These are phyloP conservation scores for Papilio demoleus DNA, from an alignment of 2,888 invertebrate genomes.

Conservation along the genomic window DNA sequence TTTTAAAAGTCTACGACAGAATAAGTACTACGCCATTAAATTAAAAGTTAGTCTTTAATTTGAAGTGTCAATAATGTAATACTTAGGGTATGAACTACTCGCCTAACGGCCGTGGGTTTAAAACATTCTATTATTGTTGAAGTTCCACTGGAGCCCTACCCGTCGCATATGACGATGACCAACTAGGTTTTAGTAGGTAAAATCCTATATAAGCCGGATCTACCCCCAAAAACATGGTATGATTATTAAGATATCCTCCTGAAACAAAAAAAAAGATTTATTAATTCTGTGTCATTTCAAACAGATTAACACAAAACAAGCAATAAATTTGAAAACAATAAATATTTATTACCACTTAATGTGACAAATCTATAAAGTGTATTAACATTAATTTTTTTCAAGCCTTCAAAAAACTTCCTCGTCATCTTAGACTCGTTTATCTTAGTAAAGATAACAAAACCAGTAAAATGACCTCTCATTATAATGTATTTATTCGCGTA, in stretches of 20 bases:
- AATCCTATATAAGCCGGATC: too few relatives aligned
- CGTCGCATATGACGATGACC: too few relatives aligned
- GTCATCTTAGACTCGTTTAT: neutral
- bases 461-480: neutral
- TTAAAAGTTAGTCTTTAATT: too few relatives aligned
- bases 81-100: too few relatives aligned
- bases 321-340: constrained; percentile 4
- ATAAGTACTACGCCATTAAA: neutral
- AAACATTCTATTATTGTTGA: too few relatives aligned
- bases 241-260: too few relatives aligned
- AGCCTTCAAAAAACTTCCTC: neutral
- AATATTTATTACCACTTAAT: constrained; percentile 4
- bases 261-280: too few relatives aligned
- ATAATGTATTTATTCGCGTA: neutral
- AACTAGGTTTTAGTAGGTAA: too few relatives aligned
- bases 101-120: too few relatives aligned
- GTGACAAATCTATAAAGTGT: constrained; percentile 4
- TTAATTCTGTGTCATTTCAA: neutral
- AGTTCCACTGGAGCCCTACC: too few relatives aligned
- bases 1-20: neutral
- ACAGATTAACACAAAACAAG: neutral
- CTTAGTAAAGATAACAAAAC: constrained; percentile 20
- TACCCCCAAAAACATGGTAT: too few relatives aligned
- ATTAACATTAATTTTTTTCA: neutral
- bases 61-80: too few relatives aligned